Evolutionary conservation across 2,113 vertebrate genomes (phyloP).

Genomic region (Saccopteryx leptura): DNA sequence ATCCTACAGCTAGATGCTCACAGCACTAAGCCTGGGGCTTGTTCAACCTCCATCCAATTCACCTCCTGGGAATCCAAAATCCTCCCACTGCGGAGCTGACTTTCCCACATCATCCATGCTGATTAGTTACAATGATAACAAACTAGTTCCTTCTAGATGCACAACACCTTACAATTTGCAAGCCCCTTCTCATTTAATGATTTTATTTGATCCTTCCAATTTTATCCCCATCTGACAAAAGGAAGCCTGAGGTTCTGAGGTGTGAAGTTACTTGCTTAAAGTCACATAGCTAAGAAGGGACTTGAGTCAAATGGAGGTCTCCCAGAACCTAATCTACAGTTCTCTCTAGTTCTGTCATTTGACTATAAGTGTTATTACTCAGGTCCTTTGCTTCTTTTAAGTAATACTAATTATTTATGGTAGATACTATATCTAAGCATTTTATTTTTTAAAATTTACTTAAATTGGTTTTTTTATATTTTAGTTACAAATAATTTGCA

Average conservation of each 20-base stretch:
- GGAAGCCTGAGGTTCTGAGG: background rate
- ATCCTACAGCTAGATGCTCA: background rate
- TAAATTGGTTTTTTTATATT: no score
- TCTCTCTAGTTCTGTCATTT: background rate
- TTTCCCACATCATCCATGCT: background rate
- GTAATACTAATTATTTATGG: background rate
- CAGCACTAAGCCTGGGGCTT: background rate
- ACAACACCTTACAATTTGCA: background rate
- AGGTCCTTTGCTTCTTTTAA: slow-evolving; percentile 3
- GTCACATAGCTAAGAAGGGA: background rate
- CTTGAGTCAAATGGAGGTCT: background rate
- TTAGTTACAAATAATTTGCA: no score
- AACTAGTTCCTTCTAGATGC: background rate
- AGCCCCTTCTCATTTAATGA: background rate
- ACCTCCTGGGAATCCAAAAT: background rate
- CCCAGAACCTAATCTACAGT: background rate
- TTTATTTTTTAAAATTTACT: no score
- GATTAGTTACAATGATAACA: background rate
- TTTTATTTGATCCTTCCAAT: background rate
- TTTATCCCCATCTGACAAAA: background rate
- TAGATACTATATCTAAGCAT: background rate
- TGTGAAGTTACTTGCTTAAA: background rate
- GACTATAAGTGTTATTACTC: background rate
- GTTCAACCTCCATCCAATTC: background rate
- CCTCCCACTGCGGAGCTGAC: background rate